Conservation (phyloP, 2,113 vertebrate species). For the Dromaius novaehollandiae region DNA sequence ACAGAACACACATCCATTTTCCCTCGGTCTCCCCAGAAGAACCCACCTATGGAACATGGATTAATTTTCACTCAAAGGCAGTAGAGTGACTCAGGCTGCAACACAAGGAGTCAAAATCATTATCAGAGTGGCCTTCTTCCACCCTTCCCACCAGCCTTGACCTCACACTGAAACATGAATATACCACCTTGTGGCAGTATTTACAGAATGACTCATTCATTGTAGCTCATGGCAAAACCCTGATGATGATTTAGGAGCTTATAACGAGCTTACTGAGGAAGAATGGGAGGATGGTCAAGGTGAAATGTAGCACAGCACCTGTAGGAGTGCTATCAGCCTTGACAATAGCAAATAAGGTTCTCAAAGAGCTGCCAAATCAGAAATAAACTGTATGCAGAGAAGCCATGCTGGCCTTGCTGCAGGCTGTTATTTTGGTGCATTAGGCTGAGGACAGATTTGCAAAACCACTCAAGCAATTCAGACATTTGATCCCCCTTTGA, state of each 20-base stretch:
- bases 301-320: not conserved
- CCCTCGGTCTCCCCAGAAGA: not conserved
- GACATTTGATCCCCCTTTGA: not conserved
- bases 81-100: not conserved
- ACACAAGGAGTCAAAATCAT: not conserved
- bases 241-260: not conserved
- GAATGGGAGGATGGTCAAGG: slow-evolving; percentile 45
- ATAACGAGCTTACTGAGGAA: slow-evolving; percentile 38
- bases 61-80: not conserved
- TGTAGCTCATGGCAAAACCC: slow-evolving; percentile 18
- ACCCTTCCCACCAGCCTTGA: not conserved
- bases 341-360: slow-evolving; percentile 21
- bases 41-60: not conserved
- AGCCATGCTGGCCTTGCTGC: not conserved
- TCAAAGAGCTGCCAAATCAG: slow-evolving; percentile 41
- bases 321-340: not conserved
- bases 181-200: not conserved
- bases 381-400: slow-evolving; percentile 14
- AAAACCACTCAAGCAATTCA: not conserved
- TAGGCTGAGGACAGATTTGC: not conserved
- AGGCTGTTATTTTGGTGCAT: slow-evolving; percentile 37
- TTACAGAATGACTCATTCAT: slow-evolving; percentile 9
- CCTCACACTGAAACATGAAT: not conserved
- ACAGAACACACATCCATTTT: not conserved
- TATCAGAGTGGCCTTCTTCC: not conserved